Percentiles rank a stretch among this genome's conserved stretches.
Evolutionary conservation across 2,113 vertebrate genomes (phyloP).

Genomic region (Muntiacus muntjak): DNA sequence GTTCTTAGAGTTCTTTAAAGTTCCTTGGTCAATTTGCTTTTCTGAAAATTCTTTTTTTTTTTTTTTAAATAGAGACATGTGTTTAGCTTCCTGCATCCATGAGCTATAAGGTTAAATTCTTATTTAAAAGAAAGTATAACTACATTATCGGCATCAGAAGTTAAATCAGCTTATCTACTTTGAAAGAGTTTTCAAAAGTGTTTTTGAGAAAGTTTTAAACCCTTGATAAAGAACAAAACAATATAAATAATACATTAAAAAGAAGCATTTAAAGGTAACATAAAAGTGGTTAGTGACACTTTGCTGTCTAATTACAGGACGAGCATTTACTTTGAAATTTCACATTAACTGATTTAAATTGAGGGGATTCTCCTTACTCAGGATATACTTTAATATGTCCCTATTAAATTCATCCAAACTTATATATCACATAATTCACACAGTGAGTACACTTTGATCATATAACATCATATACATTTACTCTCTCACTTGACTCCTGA

Average conservation of each 20-base stretch:
- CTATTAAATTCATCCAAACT: neutral
- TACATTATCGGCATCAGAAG: neutral
- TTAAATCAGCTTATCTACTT: neutral
- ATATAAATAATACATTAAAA: constrained; percentile 40
- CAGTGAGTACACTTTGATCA: neutral
- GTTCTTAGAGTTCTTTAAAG: neutral
- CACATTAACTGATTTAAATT: neutral
- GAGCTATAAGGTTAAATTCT: neutral
- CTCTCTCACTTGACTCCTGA: neutral
- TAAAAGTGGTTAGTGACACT: neutral
- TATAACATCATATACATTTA: neutral
- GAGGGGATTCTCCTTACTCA: neutral
- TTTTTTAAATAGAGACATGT: neutral
- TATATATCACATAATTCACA: neutral
- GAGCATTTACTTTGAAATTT: neutral
- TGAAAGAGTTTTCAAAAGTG: neutral
- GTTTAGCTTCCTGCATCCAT: neutral
- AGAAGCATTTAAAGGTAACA: neutral
- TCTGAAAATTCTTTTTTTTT: neutral
- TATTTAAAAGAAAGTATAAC: neutral
- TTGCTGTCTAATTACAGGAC: neutral
- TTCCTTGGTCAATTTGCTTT: neutral
- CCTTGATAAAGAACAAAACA: neutral
- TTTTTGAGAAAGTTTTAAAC: neutral
- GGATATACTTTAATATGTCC: neutral